Base-by-base conservation (phyloP, 2,797 vertebrate genomes). In the Syngnathus acus region DNA sequence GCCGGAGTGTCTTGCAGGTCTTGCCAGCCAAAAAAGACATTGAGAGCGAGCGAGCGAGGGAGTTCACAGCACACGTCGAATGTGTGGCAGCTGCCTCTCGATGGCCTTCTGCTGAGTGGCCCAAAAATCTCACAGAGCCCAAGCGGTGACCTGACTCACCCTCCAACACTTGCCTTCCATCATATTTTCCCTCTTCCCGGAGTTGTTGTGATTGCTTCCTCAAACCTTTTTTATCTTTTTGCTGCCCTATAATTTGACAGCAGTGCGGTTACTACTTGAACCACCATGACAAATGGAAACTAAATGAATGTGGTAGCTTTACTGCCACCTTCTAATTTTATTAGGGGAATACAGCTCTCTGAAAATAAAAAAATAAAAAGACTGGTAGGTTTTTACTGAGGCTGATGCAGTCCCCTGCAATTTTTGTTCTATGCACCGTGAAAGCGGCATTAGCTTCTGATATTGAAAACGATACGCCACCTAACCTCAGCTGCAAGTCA, bases 41-140 rank as follows among this genome's bases (percentile, higher is more conserved):
- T 77, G 75, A 82, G 85, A 76, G 72, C 59, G 85, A 76, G 72
- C 59, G 85, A 81, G 78, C 80, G 2, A 32, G 2, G 2, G 85
- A 81, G 78, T 79, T 65, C 47, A 76, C 84, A 83, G 78, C 88
- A 82, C 88, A 88, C 87, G 68, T 71, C 75, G 82, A 86, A 74
- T 83, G 77, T 82, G 68, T 76, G 75, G 70, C 9, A 57, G 79
- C 69, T 70, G 72, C 73, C 67, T 72, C 59, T 71, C 17, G 58
- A 1, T 75, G 67, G n/a, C 53, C 64, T 66, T 66, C 64, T 73
- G 78, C 77, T 69, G 71, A 76, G 58, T 75, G 70, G 72, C 67
- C 69, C 72, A 50, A 58, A 75, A 80, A 75, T 59, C 70, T 76
- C 68, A 23, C 53, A 26, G 69, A 69, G 63, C 57, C 64, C 14